phyloP scores from a whole-genome alignment of 2,113 vertebrate genomes.

The Corydoras sp. region DNA sequence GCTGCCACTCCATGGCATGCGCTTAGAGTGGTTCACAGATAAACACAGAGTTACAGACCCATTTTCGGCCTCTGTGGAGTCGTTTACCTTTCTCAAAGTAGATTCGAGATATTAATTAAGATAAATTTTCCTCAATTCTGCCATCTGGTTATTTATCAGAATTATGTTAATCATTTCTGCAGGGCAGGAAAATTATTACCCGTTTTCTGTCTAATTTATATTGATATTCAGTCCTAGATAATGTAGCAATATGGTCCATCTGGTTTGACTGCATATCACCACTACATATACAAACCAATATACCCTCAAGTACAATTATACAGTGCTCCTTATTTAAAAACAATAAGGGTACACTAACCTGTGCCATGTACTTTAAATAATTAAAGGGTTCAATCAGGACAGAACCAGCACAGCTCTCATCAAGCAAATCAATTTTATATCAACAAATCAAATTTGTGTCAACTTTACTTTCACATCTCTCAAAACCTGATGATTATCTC shows the following conservation, averaged over 20 bases:
- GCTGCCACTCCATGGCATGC: constrained; percentile 61
- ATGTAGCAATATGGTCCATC: constrained; percentile 86
- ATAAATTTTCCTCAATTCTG: constrained; percentile 99
- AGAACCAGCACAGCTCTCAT: not conserved
- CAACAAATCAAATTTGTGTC: constrained; percentile 25
- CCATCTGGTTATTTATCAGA: constrained; percentile 99
- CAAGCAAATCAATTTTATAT: not conserved
- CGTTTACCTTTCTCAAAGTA: constrained; percentile 91
- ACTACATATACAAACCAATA: constrained; percentile 51
- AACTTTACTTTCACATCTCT: not conserved
- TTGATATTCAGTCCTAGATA: constrained; percentile 99
- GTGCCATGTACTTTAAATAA: not conserved
- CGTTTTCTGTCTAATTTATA: constrained; percentile 96
- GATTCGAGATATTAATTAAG: constrained; percentile 99
- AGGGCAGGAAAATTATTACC: constrained; percentile 99
- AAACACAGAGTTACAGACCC: constrained; percentile 53
- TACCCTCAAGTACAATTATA: not conserved
- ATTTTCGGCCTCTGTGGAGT: constrained; percentile 72
- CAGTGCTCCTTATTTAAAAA: constrained; percentile 19
- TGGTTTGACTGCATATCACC: constrained; percentile 67
- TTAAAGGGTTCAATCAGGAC: constrained; percentile 20
- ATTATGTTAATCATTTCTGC: constrained; percentile 99
- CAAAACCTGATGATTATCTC: constrained; percentile 11
- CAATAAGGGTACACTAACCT: constrained; percentile 28
- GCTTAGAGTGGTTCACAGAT: constrained; percentile 53